phyloP scores from a whole-genome alignment of 2,888 invertebrate genomes.

The Lasioglossum morio region DNA sequence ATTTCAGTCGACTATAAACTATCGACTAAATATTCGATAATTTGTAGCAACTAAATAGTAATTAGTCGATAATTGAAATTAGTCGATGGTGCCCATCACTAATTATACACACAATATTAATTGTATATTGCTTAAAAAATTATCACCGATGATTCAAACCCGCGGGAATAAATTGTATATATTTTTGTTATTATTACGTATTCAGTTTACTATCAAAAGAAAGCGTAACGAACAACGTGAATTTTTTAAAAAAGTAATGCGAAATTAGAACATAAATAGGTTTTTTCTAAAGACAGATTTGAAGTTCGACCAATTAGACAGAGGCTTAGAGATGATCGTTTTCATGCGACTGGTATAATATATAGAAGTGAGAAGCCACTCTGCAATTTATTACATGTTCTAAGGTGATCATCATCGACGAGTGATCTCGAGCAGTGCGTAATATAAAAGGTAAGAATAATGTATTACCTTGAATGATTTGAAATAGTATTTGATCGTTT shows the following conservation, averaged over 20 bases:
- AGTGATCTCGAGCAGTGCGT: background rate
- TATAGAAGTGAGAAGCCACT: background rate
- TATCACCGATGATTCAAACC: background rate
- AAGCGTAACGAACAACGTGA: background rate
- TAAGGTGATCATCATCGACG: slow-evolving; percentile 33
- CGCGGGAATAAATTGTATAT: background rate
- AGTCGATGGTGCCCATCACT: too few relatives aligned
- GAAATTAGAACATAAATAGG: background rate
- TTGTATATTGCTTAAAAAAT: background rate
- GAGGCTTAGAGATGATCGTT: background rate
- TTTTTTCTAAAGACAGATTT: background rate
- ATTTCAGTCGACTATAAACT: too few relatives aligned
- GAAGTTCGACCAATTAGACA: slow-evolving; percentile 1
- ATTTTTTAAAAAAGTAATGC: background rate
- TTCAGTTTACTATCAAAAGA: background rate
- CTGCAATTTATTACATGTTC: slow-evolving; percentile 25
- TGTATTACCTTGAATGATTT: slow-evolving; percentile 16
- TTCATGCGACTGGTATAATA: background rate
- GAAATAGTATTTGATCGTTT: slow-evolving; percentile 11
- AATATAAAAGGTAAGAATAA: slow-evolving; percentile 49
- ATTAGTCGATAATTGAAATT: too few relatives aligned
- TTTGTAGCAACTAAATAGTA: too few relatives aligned
- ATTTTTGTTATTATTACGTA: background rate
- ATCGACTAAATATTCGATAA: too few relatives aligned
- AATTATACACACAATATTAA: background rate